These are phyloP conservation scores for Phoxinus phoxinus DNA, from an alignment of 2,113 vertebrate species.

Conservation along the genomic window DNA sequence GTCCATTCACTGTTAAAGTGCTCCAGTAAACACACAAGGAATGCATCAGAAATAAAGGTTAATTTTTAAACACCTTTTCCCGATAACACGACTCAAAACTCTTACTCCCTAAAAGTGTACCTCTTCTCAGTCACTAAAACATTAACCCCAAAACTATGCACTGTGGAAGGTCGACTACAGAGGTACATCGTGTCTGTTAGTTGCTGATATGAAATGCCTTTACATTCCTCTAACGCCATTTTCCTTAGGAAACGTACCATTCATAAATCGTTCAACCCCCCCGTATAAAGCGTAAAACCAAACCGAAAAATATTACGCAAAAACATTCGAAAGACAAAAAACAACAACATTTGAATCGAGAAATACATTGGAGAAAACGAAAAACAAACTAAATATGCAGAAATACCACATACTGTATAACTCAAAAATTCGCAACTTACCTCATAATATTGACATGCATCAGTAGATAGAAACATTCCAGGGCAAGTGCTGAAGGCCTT, in stretches of 20 bases:
- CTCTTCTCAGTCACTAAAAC: conserved; percentile 1
- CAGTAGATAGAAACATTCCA: conserved; percentile 47
- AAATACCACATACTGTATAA: conserved; percentile 15
- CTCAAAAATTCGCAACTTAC: conserved; percentile 43
- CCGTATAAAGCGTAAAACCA: not conserved
- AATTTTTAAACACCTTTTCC: not conserved
- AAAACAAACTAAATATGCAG: conserved; percentile 1
- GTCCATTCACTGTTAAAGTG: not conserved
- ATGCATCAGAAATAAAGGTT: not conserved
- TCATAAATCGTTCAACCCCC: not conserved
- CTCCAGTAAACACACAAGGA: not conserved
- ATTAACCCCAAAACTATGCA: conserved; percentile 29
- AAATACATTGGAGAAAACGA: not conserved
- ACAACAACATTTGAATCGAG: not conserved
- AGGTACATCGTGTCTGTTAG: not conserved
- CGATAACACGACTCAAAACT: not conserved
- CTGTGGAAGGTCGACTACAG: not conserved
- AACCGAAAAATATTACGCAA: too few relatives aligned
- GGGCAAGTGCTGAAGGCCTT: conserved; percentile 63
- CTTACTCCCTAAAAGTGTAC: not conserved
- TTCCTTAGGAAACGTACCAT: not conserved
- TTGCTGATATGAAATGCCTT: not conserved
- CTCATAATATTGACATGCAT: conserved; percentile 35
- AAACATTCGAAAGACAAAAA: not conserved
- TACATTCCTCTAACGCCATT: not conserved